Conservation (phyloP, 1,140 invertebrate species). For the Macrostomum lignano region DNA sequence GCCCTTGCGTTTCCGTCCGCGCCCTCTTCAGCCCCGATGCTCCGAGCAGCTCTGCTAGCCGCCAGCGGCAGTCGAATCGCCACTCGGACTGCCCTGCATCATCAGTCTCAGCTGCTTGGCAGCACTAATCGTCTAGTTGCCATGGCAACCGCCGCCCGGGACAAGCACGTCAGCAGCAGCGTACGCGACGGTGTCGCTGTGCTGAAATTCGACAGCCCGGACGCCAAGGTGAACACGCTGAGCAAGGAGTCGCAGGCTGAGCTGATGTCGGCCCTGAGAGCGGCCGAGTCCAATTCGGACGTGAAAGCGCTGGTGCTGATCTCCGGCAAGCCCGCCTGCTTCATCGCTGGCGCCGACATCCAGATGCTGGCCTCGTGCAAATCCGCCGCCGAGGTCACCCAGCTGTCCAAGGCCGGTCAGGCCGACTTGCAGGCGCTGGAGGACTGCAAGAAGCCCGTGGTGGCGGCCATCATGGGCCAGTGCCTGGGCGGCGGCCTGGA, state of each 20-base stretch:
- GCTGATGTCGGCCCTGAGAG: conserved; percentile 39
- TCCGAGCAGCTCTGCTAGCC: no score
- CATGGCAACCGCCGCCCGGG: no score
- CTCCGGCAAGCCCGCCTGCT: conserved; percentile 69
- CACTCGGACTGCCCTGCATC: no score
- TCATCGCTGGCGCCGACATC: conserved; percentile 92
- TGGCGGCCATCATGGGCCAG: conserved; percentile 77
- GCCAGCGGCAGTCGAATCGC: no score
- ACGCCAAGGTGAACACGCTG: conserved; percentile 60
- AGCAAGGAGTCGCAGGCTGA: conserved; percentile 48
- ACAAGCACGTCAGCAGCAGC: neutral
- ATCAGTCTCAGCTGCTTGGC: no score
- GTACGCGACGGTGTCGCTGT: conserved; percentile 47
- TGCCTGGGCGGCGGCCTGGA: conserved; percentile 92
- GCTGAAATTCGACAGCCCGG: conserved; percentile 51
- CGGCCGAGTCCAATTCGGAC: conserved; percentile 40
- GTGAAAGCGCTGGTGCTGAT: conserved; percentile 64
- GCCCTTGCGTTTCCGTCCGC: no score
- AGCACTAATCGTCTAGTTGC: no score
- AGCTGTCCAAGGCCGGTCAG: conserved; percentile 36
- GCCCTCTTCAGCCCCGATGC: no score
- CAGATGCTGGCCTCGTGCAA: conserved; percentile 29
- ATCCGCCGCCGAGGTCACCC: conserved; percentile 44
- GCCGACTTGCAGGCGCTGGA: conserved; percentile 48
- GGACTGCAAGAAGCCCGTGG: conserved; percentile 55